phyloP scores from a whole-genome alignment of 2,113 vertebrate genomes.

The Dasyprocta punctata region DNA sequence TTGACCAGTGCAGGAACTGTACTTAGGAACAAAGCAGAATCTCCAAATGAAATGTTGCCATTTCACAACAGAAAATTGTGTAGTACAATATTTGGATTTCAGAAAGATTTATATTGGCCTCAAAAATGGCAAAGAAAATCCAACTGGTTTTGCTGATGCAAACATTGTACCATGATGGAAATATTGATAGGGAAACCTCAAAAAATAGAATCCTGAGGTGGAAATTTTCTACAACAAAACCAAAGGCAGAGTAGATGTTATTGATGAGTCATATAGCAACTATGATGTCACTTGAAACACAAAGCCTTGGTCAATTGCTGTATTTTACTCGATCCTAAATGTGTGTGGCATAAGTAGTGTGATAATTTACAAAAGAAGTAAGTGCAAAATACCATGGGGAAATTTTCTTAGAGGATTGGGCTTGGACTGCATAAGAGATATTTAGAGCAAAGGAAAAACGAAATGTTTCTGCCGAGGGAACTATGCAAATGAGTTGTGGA shows the following conservation, averaged over 20 bases:
- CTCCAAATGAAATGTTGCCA: not conserved
- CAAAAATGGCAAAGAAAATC: not conserved
- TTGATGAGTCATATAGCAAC: not conserved
- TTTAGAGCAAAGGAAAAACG: not conserved
- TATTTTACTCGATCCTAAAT: not conserved
- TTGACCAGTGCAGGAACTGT: not conserved
- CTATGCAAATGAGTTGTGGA: not conserved
- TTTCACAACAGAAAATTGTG: not conserved
- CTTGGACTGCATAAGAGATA: not conserved
- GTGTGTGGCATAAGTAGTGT: not conserved
- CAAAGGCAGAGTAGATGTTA: not conserved
- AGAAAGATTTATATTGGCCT: not conserved
- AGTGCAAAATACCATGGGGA: not conserved
- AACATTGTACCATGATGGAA: not conserved
- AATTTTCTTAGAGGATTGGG: not conserved
- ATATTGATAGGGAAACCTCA: not conserved
- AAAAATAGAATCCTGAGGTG: not conserved
- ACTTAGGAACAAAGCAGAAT: not conserved
- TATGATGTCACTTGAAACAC: not conserved
- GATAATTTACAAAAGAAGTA: not conserved
- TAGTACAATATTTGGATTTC: not conserved
- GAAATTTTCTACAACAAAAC: not conserved
- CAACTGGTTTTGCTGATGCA: not conserved
- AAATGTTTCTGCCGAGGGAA: not conserved
- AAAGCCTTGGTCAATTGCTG: not conserved